phyloP scores from a whole-genome alignment of 2,113 vertebrate species.

The Campylomormyrus numenius region DNA sequence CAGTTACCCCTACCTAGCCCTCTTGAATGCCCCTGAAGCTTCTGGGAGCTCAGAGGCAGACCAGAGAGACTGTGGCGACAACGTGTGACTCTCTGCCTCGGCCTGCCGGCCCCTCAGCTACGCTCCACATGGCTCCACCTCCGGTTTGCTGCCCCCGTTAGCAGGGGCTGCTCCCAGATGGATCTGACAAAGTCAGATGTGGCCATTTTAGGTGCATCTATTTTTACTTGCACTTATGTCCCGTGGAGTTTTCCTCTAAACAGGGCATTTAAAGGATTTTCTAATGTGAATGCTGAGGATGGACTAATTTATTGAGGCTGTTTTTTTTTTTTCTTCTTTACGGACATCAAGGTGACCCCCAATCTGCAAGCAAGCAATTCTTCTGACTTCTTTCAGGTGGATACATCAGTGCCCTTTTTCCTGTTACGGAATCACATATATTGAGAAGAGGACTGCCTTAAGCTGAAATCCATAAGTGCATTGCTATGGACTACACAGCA shows the following conservation, averaged over 20 bases:
- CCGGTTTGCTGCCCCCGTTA: neutral
- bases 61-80: neutral
- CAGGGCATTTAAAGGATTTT: conserved; percentile 17
- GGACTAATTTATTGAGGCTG: neutral
- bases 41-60: neutral
- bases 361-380: neutral
- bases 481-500: neutral
- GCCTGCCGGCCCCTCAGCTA: neutral
- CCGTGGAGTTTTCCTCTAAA: neutral
- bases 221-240: neutral
- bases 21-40: neutral
- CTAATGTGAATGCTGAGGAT: conserved; percentile 6
- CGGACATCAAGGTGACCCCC: conserved; percentile 7
- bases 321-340: neutral
- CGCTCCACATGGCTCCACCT: neutral
- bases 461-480: neutral
- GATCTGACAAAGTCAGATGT: conserved; percentile 4
- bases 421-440: neutral
- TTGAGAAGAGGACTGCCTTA: neutral
- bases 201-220: conserved; percentile 10
- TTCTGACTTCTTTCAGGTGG: neutral
- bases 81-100: neutral
- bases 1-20: neutral
- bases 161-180: neutral
- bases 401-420: neutral